Base-by-base conservation (phyloP, 1,140 invertebrate species). In the Zaprionus lachaisei region DNA sequence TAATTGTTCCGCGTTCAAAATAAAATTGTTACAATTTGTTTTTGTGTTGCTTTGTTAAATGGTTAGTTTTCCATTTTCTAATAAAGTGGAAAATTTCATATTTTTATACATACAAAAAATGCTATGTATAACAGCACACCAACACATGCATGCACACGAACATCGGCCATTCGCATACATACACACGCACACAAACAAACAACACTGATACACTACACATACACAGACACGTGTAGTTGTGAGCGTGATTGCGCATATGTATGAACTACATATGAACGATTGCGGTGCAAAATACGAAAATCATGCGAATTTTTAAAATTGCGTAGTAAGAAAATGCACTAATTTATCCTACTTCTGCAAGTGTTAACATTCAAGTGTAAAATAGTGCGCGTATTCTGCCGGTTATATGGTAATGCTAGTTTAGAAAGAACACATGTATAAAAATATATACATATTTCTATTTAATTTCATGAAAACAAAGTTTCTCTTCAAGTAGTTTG, bases 71-170 rank as follows among this genome's bases (percentile, higher is more conserved):
- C n/a, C 12, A 56, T 51, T 65, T 62, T 76, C 22, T 64, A 77
- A 44, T 71, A 72, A 81, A 81, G 79, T 91, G 89, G 82, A 90
- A 92, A 92, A 77, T 80, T 86, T 84, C 83, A 84, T 87, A 87
- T 91, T 91, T 91, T 82, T 87, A 87, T 87, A 92, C 83, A 92
- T 80, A 92, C 82, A 79, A 92, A 89, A 87, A 92, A 87, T 72
- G 90, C 90, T 90, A 91, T 91, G 90, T 91, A 91, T 91, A 91
- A 83, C 89, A 91, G 79, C 79, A 80, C 83, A 91, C 89, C 61
- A 79, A 80, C 75, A 83, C 74, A 87, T 58, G 56, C 79, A 64
- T 69, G 81, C 72, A 69, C 63, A 72, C 62, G 65, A 72, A 66
- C 77, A 71, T 71, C 83, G 78, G 84, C 81, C 84, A 90, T 90